These are phyloP conservation scores for Cordilura impudica DNA, from an alignment of 2,888 invertebrate species.

Conservation along the genomic window DNA sequence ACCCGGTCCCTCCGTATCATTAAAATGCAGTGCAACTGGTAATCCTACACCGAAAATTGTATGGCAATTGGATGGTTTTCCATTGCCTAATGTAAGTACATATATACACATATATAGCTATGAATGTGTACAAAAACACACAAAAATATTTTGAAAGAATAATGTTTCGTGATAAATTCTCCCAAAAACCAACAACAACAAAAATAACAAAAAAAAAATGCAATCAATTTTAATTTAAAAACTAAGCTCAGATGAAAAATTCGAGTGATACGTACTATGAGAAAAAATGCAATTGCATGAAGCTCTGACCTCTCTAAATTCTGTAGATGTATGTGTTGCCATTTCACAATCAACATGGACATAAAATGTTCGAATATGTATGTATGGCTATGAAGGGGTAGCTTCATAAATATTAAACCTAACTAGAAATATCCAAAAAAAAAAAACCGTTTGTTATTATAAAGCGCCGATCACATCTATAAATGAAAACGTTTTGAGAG, in stretches of 20 bases:
- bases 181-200: not conserved
- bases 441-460: no score
- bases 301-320: conserved; percentile 44
- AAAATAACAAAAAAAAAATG: conserved; percentile 15
- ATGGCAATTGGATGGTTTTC: conserved; percentile 87
- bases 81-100: conserved; percentile 80
- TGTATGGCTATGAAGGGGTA: no score
- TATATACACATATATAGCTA: not conserved
- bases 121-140: not conserved
- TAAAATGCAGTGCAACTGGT: conserved; percentile 87
- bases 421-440: no score
- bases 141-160: conserved; percentile 14
- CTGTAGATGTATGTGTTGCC: not conserved
- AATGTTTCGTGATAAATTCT: conserved; percentile 39
- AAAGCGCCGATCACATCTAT: no score
- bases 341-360: conserved; percentile 24
- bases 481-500: no score
- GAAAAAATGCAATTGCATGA: conserved; percentile 39
- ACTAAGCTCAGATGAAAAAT: conserved; percentile 18
- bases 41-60: conserved; percentile 88
- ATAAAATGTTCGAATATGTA: conserved; percentile 12
- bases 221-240: conserved; percentile 56
- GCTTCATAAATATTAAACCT: no score
- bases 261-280: not conserved
- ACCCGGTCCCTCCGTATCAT: conserved; percentile 87